Evolutionary conservation across 2,888 invertebrate species (phyloP).

Genomic region (Philaethria dido): DNA sequence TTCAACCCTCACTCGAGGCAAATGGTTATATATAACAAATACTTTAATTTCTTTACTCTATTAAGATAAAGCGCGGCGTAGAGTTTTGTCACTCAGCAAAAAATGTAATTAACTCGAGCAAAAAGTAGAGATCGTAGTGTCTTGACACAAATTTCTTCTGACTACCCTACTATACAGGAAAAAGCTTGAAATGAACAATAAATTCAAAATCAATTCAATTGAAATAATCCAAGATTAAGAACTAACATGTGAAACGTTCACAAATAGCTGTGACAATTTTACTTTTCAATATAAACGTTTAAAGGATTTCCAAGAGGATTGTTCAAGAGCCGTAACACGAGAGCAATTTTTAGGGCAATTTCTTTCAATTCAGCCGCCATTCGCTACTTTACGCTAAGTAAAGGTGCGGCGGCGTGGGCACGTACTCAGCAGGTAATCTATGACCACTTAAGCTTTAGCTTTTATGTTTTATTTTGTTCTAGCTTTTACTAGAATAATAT

Average conservation of each 20-base stretch:
- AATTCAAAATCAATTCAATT: not conserved
- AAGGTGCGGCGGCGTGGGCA: conserved; percentile 40
- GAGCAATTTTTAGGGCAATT: conserved; percentile 49
- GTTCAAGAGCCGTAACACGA: conserved; percentile 41
- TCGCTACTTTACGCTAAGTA: conserved; percentile 43
- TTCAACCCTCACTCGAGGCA: too few species aligned
- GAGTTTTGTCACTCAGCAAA: too few species aligned
- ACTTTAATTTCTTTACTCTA: too few species aligned
- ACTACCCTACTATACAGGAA: too few species aligned
- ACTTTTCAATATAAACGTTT: conserved; percentile 32
- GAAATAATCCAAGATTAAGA: not conserved
- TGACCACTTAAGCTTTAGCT: conserved; percentile 32
- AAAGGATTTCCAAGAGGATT: conserved; percentile 33
- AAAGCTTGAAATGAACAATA: too few species aligned
- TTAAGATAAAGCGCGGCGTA: too few species aligned
- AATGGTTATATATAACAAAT: too few species aligned
- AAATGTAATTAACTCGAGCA: too few species aligned
- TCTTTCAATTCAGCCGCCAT: conserved; percentile 46
- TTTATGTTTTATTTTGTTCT: conserved; percentile 5
- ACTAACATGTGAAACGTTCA: conserved; percentile 2
- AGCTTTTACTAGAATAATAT: not conserved
- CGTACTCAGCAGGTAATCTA: conserved; percentile 41
- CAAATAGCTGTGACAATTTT: conserved; percentile 19
- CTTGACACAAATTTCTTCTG: too few species aligned
- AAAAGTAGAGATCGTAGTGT: too few species aligned